Evolutionary conservation across 2,113 vertebrate genomes (phyloP).

Genomic region (Catharus fuscescens): DNA sequence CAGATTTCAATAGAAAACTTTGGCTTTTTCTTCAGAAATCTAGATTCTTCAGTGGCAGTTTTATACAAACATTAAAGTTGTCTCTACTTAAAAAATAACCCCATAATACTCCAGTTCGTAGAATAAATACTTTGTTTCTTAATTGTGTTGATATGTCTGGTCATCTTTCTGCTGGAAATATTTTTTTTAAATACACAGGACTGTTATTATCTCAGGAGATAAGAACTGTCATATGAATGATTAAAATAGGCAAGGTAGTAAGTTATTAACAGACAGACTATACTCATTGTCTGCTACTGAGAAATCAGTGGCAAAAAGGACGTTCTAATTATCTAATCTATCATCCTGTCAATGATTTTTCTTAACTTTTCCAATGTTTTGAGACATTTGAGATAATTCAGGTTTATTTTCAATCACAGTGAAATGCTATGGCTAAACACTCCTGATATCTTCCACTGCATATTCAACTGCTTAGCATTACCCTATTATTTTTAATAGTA

Average conservation of each 20-base stretch:
- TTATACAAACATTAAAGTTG: not conserved
- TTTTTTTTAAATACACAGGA: not conserved
- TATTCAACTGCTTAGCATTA: not conserved
- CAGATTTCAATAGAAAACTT: not conserved
- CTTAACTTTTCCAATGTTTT: constrained; percentile 31
- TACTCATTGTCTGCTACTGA: not conserved
- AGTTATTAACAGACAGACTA: not conserved
- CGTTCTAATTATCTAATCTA: constrained; percentile 40
- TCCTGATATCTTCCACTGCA: not conserved
- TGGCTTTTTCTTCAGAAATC: not conserved
- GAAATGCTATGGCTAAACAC: not conserved
- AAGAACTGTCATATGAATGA: not conserved
- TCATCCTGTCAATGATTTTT: constrained; percentile 9
- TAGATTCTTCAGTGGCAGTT: not conserved
- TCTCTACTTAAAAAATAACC: not conserved
- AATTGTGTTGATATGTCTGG: not conserved
- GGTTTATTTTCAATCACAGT: not conserved
- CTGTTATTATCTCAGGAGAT: not conserved
- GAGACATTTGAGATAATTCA: constrained; percentile 6
- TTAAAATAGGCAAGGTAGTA: not conserved
- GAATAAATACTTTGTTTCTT: not conserved
- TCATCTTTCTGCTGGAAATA: not conserved
- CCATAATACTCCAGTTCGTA: not conserved
- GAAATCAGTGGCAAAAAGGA: constrained; percentile 7
- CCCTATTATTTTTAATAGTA: not conserved